Evolutionary conservation across 2,797 vertebrate species (phyloP), one percentile per base, ranked within the genome.

Genomic region (Pelobates cultripes): DNA sequence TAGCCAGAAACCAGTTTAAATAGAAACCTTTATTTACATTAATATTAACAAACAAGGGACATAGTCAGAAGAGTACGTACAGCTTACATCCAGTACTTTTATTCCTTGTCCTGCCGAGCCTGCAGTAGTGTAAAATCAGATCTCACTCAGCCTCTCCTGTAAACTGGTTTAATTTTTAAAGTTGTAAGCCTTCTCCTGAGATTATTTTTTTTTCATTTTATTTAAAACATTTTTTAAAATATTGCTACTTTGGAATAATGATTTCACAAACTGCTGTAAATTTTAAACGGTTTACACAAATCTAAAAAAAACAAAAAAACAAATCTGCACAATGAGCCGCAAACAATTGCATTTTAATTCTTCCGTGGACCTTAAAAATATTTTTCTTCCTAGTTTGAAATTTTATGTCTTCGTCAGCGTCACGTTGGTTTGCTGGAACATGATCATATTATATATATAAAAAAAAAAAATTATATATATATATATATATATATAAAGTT

Each of bases 11-110:
- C 28, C 41, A 86, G 76, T 74, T 86, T 96, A 96, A 96, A 97
- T 96, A 97, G 93, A 96, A 98, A 96, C 94, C 93, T 98, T 95
- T 97, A 97, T 98, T 97, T 97, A 96, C 96, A 96, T 92, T 83
- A 90, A 95, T 95, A 95, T 95, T 94, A 94, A 95, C 94, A 96
- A 94, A 92, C 28, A 90, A 93, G 92, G 93, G 95, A 95, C 88
- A 93, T 92, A 90, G 28, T 91, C 92, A 94, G 91, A 93, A 94
- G 93, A 87, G 88, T 88, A 91, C 92, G 88, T 92, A 91, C 89
- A 94, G 93, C 95, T 94, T 93, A 94, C 93, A 94, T 93, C 92
- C 89, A 92, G 88, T 88, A 88, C 89, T 90, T 90, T 61, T 43
- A 61, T 87, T 89, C 89, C 91, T 91, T 90, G 81, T 61, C 1